Base-by-base conservation (phyloP, 2,888 invertebrate species). In the Phytoseiulus persimilis region DNA sequence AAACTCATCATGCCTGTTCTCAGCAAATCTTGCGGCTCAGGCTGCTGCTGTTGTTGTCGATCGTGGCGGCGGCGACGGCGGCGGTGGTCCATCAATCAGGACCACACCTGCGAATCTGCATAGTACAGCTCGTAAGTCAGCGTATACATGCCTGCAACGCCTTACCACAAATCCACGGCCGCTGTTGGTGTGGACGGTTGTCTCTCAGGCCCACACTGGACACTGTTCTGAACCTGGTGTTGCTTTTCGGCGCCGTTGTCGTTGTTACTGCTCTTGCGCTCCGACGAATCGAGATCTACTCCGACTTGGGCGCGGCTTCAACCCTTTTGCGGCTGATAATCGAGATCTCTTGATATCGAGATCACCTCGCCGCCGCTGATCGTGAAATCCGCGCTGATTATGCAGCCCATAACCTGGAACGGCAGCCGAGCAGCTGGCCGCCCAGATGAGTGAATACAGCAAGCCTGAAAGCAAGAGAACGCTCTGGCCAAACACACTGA, bases 41-140 rank as follows among this genome's bases (percentile, higher is more conserved):
- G n/a, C 18, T 65, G 65, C 65, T 23, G 65, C 14, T 28, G 65
- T 65, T 65, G 65, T 65, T 65, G 23, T 23, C 65, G 65, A 65
- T 39, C 3, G 39, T 39, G 39, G 39, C 39, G 39, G 39, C 39
- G 39, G 39, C 65, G 65, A 23, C 18, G 65, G 65, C 18, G 39
- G 39, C 18, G 65, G 65, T 65, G 65, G 65, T 65, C 65, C 65
- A 65, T 65, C 65, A 65, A 65, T 65, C 65, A 28, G 18, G 28
- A 65, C 65, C 65, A 65, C 65, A 65, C 65, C 65, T 65, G 65
- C 65, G 65, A 65, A 65, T 65, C 65, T 65, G 65, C 65, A 65
- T 65, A 65, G 65, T 65, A 65, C 65, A 14, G 18, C 65, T 65
- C 65, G 65, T 65, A 28, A 3, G 65, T 23, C 23, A 28, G 65